phyloP scores from a whole-genome alignment of 37 sponge, comb jelly and placozoan species.

The Geodia barretti region DNA sequence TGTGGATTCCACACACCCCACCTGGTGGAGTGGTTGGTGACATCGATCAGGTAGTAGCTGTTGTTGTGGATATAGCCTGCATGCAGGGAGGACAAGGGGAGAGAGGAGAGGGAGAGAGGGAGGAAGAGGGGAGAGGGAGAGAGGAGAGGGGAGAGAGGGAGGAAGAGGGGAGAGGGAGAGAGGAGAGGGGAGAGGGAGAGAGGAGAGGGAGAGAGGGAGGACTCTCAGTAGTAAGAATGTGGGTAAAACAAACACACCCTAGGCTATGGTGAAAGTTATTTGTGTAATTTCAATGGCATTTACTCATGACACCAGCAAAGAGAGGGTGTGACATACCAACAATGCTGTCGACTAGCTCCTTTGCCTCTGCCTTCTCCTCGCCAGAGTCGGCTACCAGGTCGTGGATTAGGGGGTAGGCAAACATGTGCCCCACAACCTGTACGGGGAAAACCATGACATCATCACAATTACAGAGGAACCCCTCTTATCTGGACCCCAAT shows the following conservation, averaged over 20 bases:
- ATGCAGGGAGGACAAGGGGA: background rate
- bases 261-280: background rate
- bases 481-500: background rate
- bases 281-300: too few species aligned
- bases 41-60: conserved; percentile 62
- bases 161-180: too few species aligned
- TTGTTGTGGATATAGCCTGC: conserved; percentile 69
- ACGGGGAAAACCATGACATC: background rate
- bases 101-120: background rate
- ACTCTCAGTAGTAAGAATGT: too few species aligned
- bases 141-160: background rate
- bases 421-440: conserved; percentile 83
- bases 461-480: background rate
- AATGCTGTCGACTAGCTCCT: conserved; percentile 42
- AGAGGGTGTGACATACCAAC: conserved; percentile 37
- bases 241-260: background rate
- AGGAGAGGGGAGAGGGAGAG: background rate
- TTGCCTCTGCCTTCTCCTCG: conserved; percentile 44
- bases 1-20: conserved; percentile 87
- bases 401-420: conserved; percentile 75
- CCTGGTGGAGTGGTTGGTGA: conserved; percentile 60
- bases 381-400: conserved; percentile 62
- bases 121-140: background rate
- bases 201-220: background rate
- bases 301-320: too few species aligned